Conservation (phyloP, 92 coral and sea anemone species). For the Porites rus region DNA sequence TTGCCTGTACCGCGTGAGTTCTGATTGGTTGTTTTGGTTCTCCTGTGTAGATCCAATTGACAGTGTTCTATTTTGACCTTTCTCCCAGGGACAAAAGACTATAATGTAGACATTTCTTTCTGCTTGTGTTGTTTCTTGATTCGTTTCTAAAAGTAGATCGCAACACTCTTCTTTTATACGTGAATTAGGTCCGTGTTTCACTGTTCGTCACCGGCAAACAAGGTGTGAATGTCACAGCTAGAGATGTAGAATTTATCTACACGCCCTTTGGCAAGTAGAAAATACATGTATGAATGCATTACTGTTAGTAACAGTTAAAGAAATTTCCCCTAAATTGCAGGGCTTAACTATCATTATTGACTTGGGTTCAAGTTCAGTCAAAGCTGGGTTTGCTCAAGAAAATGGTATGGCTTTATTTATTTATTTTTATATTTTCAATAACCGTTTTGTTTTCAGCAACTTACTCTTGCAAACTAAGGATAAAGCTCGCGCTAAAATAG, state of each 20-base stretch:
- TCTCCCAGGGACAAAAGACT: no score
- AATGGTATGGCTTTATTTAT: conserved; percentile 63
- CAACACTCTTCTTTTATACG: no score
- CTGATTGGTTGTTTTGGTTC: no score
- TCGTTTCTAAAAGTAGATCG: no score
- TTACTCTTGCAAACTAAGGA: neutral
- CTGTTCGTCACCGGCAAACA: no score
- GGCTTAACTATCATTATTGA: conserved; percentile 80
- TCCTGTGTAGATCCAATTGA: no score
- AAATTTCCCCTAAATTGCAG: conserved; percentile 34
- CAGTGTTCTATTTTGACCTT: no score
- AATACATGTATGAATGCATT: neutral
- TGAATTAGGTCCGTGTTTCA: no score
- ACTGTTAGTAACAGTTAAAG: neutral
- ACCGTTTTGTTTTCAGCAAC: neutral
- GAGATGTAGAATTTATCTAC: neutral
- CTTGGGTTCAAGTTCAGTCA: conserved; percentile 89
- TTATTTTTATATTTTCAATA: neutral
- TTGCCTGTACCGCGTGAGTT: no score
- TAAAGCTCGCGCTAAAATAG: no score
- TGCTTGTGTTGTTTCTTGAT: no score
- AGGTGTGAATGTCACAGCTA: neutral
- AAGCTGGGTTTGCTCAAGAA: conserved; percentile 92
- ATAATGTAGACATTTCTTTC: no score
- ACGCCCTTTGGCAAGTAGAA: neutral